Evolutionary conservation across 2,888 invertebrate species (phyloP).

Genomic region (Lydus trimaculatus): DNA sequence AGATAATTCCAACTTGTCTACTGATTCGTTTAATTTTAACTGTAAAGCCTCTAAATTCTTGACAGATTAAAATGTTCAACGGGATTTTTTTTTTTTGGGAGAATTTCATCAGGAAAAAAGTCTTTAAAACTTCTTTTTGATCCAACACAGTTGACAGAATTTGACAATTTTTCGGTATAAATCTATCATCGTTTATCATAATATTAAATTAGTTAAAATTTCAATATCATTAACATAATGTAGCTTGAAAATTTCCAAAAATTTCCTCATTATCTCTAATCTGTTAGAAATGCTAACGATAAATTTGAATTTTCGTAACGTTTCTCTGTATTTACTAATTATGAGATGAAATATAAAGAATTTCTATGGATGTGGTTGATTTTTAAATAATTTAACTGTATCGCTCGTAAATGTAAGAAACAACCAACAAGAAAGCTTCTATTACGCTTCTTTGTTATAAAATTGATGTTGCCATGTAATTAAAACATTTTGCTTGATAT

Average conservation of each 20-base stretch:
- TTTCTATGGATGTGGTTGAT: not conserved
- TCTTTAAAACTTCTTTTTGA: too few relatives aligned
- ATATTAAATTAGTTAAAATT: not conserved
- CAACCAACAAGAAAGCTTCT: not conserved
- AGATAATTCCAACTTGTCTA: constrained; percentile 32
- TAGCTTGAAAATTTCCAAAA: not conserved
- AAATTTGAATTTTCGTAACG: not conserved
- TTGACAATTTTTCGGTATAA: not conserved
- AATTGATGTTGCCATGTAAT: not conserved
- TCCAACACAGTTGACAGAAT: not conserved
- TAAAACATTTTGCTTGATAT: not conserved
- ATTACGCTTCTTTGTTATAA: not conserved
- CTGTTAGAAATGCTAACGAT: not conserved
- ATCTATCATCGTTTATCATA: not conserved
- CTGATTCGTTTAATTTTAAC: constrained; percentile 23
- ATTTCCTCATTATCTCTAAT: not conserved
- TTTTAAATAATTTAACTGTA: not conserved
- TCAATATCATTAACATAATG: not conserved
- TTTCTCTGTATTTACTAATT: not conserved
- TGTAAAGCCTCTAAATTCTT: constrained; percentile 23
- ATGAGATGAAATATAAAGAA: not conserved
- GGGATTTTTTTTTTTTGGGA: constrained; percentile 19
- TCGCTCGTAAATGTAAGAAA: not conserved
- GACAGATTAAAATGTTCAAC: constrained; percentile 31
- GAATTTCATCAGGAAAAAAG: not conserved